phyloP scores from a whole-genome alignment of 2,888 invertebrate species.

The Empis stercorea region DNA sequence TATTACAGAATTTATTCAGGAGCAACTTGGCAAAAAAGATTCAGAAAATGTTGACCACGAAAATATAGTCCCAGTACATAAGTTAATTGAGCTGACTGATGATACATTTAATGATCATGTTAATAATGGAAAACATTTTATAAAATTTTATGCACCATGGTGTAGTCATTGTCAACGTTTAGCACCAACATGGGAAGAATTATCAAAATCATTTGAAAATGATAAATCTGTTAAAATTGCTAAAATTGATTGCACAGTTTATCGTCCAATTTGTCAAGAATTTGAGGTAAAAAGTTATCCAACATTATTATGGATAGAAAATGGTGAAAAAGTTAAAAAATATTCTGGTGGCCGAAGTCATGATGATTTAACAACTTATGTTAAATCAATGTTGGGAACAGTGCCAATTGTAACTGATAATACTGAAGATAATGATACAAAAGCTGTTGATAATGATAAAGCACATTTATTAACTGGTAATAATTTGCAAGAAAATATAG shows the following conservation, averaged over 20 bases:
- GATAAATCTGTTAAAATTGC: slow-evolving; percentile 58
- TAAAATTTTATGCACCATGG: slow-evolving; percentile 91
- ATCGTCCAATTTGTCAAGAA: slow-evolving; percentile 59
- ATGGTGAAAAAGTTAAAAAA: slow-evolving; percentile 75
- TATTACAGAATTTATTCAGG: slow-evolving; percentile 61
- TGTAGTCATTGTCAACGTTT: slow-evolving; percentile 76
- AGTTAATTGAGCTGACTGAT: slow-evolving; percentile 57
- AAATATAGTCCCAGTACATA: background rate
- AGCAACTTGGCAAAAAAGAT: too few relatives aligned
- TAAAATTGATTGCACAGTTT: slow-evolving; percentile 75
- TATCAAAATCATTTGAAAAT: slow-evolving; percentile 50
- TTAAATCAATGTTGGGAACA: slow-evolving; percentile 50
- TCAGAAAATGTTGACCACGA: slow-evolving; percentile 8
- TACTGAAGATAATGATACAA: slow-evolving; percentile 16
- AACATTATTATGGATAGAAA: slow-evolving; percentile 73
- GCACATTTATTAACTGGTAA: slow-evolving; percentile 46
- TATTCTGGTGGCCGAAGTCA: slow-evolving; percentile 54
- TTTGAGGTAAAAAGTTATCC: slow-evolving; percentile 81
- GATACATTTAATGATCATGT: slow-evolving; percentile 62
- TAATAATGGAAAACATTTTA: slow-evolving; percentile 63
- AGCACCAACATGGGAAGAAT: slow-evolving; percentile 72
- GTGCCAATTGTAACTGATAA: slow-evolving; percentile 10
- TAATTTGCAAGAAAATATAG: slow-evolving; percentile 56
- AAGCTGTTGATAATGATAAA: slow-evolving; percentile 17
- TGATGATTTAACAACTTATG: slow-evolving; percentile 56